Conservation (phyloP, 2,113 vertebrate genomes). For the Sinocyclocheilus anshuiensis region DNA sequence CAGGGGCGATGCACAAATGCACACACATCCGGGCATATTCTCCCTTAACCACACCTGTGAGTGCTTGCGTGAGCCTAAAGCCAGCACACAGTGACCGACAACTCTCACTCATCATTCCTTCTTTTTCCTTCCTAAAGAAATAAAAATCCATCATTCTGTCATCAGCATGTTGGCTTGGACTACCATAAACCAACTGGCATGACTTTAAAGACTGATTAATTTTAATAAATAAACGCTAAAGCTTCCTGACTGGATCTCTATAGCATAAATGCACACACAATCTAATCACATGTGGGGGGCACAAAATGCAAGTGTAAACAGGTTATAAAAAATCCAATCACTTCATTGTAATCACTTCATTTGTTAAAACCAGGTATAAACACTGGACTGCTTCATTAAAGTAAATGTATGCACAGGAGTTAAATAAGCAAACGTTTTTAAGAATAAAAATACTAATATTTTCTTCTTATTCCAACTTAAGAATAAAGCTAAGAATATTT, state of each 20-base stretch:
- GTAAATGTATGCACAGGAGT: background rate
- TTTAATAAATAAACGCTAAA: slow-evolving; percentile 15
- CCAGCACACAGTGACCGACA: slow-evolving; percentile 44
- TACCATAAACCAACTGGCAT: slow-evolving; percentile 31
- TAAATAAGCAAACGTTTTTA: background rate
- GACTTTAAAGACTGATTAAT: slow-evolving; percentile 19
- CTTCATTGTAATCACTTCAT: background rate
- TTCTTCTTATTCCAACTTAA: background rate
- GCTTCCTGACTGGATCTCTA: background rate
- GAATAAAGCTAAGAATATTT: too few relatives aligned
- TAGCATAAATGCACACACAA: background rate
- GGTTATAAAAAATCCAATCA: background rate
- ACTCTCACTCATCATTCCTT: slow-evolving; percentile 39
- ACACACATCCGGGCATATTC: slow-evolving; percentile 1
- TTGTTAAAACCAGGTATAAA: background rate
- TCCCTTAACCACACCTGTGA: slow-evolving; percentile 14
- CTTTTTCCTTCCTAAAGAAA: slow-evolving; percentile 33
- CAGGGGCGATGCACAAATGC: slow-evolving; percentile 25
- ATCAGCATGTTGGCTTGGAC: slow-evolving; percentile 22
- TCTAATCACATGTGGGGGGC: background rate
- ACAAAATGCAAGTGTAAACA: background rate
- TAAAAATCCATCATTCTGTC: slow-evolving; percentile 50
- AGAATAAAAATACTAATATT: too few relatives aligned
- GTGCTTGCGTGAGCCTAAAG: slow-evolving; percentile 15
- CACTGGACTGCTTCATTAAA: background rate